phyloP scores from a whole-genome alignment of 2,888 invertebrate genomes.

The Phaonia tiefii region DNA sequence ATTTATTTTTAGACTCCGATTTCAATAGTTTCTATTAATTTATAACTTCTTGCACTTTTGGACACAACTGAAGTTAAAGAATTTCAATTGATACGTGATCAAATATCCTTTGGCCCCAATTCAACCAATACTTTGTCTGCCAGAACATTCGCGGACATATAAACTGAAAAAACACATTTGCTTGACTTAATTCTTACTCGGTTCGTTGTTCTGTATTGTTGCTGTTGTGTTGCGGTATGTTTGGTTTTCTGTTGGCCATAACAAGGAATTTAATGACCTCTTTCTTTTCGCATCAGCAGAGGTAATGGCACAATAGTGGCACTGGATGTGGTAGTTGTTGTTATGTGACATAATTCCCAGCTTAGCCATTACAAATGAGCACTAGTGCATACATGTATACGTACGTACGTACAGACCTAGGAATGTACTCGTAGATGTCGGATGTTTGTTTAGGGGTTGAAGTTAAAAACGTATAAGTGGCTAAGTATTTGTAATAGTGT shows the following conservation, averaged over 20 bases:
- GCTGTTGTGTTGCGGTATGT: constrained; percentile 23
- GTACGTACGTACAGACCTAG: constrained; percentile 13
- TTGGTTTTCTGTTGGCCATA: constrained; percentile 41
- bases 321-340: constrained; percentile 31
- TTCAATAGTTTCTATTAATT: too few relatives aligned
- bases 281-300: constrained; percentile 29
- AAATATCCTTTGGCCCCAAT: too few relatives aligned
- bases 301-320: not conserved
- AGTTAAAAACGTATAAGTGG: too few relatives aligned
- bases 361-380: constrained; percentile 66
- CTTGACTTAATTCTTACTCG: not conserved
- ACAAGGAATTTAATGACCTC: constrained; percentile 64
- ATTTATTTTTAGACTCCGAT: too few relatives aligned
- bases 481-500: constrained; percentile 26
- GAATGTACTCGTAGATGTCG: too few relatives aligned
- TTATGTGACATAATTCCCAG: constrained; percentile 66
- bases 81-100: too few relatives aligned
- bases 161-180: too few relatives aligned
- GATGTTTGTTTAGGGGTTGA: too few relatives aligned
- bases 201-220: constrained; percentile 4
- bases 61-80: too few relatives aligned
- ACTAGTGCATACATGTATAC: constrained; percentile 8
- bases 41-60: too few relatives aligned
- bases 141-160: too few relatives aligned
- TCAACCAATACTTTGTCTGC: too few relatives aligned